These are phyloP conservation scores for Sinocyclocheilus anshuiensis DNA, from an alignment of 2,113 vertebrate species.

Conservation along the genomic window DNA sequence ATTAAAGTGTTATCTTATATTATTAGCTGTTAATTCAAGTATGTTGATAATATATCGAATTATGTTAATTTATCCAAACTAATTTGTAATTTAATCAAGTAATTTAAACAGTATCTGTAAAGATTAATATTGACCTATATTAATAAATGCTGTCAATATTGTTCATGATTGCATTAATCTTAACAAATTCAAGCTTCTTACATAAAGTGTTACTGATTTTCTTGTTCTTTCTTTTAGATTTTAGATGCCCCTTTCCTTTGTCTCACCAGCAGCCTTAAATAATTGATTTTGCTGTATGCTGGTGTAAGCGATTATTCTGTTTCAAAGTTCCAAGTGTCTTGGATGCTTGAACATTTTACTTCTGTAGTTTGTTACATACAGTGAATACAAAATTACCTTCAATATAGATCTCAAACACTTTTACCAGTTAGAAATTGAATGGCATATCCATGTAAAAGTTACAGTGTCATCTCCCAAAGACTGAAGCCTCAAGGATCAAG, in stretches of 20 bases:
- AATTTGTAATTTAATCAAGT: background rate
- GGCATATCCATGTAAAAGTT: background rate
- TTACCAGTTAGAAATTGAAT: background rate
- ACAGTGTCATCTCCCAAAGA: background rate
- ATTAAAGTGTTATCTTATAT: too few relatives aligned
- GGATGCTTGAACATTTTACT: background rate
- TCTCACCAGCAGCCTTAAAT: slow-evolving; percentile 4
- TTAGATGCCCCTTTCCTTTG: slow-evolving; percentile 18
- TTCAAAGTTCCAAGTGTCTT: background rate
- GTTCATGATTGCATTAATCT: background rate
- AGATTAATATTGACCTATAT: background rate
- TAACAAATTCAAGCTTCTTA: background rate
- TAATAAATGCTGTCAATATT: background rate
- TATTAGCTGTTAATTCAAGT: background rate
- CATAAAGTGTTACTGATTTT: background rate
- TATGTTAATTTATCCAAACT: background rate
- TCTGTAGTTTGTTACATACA: background rate
- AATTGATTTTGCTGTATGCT: slow-evolving; percentile 14
- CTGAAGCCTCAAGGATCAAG: slow-evolving; percentile 7
- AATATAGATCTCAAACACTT: background rate
- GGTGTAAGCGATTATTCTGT: slow-evolving; percentile 3
- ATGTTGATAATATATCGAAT: background rate
- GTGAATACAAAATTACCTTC: background rate
- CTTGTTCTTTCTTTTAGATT: background rate
- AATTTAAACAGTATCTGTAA: background rate